Evolutionary conservation across 2,113 vertebrate genomes (phyloP), one percentile per base, ranked within the genome.

Genomic region (Halichoerus grypus): DNA sequence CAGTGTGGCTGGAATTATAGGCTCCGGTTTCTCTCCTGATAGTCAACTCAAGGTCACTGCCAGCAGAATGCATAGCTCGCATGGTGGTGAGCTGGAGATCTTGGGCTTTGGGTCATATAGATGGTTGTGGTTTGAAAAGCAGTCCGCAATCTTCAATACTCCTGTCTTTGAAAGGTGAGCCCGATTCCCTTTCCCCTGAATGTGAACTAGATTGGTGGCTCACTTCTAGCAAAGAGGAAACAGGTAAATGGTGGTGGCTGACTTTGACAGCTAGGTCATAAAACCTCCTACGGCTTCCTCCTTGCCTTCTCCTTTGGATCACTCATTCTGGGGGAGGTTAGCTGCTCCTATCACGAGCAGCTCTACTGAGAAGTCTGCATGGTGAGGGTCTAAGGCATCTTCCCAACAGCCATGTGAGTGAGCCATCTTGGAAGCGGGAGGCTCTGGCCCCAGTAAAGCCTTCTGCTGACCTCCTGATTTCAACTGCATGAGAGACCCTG

Each of bases 351-450:
- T 2, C 6, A 33, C 18, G 28, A 74, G 26, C 28, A 26, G 57
- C 15, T 39, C 53, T 33, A 9, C 13, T 11, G 22, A 61, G 39
- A 76, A 36, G 42, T 36, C 46, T 6, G 31, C 31, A 2, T 13
- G 26, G n/a, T 3, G 10, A 59, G 49, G 26, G 63, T 24, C 2
- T 3, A 63, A 33, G 9, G 26, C 71, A 69, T 16, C 33, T 24
- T n/a, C 63, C 42, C 57, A 26, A 42, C 0, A 84, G 16, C 82
- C 59, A 46, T 0, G 9, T 14, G 63, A 59, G 57, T 4, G 14
- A 0, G 0, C 31, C 33, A 1, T 80, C 53, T 42, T 18, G 46
- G 53, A 88, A 95, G 53, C 1, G 2, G 1, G n/a, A 24, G 39
- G 76, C 28, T 49, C 33, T 13, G 12, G 46, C 21, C 15, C 31